Evolutionary conservation across 2,888 invertebrate species (phyloP).

Genomic region (Mesorhabditis spiculigera): DNA sequence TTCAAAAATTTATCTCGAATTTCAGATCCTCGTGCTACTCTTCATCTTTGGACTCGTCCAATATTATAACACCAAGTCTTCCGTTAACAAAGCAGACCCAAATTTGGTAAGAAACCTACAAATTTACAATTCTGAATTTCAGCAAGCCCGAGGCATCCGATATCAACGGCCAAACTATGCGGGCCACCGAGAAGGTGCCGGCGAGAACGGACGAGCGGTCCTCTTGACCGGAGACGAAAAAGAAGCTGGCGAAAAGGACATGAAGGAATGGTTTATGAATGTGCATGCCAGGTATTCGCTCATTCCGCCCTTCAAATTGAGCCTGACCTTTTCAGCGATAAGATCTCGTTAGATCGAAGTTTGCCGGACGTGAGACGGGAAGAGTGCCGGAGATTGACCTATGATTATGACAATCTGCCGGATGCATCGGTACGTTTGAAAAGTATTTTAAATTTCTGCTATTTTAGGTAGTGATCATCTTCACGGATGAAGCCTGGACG

Average conservation of each 20-base stretch:
- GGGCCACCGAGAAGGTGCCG: conserved; percentile 26
- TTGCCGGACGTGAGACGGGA: conserved; percentile 60
- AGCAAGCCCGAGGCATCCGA: neutral
- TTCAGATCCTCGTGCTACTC: too few species aligned
- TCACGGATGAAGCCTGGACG: conserved; percentile 86
- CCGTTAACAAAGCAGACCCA: too few species aligned
- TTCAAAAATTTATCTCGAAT: too few species aligned
- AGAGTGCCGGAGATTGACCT: conserved; percentile 64
- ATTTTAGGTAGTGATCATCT: conserved; percentile 68
- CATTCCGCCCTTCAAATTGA: too few species aligned
- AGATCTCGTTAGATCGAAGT: conserved; percentile 62
- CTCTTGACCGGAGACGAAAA: conserved; percentile 34
- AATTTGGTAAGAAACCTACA: too few species aligned
- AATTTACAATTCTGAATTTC: too few species aligned
- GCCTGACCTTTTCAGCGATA: conserved; percentile 59
- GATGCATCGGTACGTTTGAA: conserved; percentile 8
- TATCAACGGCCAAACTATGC: conserved; percentile 22
- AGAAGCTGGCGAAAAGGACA: conserved; percentile 31
- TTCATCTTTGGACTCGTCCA: too few species aligned
- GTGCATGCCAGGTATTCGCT: conserved; percentile 38
- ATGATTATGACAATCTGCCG: conserved; percentile 62
- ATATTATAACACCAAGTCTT: too few species aligned
- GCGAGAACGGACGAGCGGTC: conserved; percentile 42
- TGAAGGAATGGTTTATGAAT: conserved; percentile 56
- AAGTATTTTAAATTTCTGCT: neutral